phyloP scores from a whole-genome alignment of 2,797 vertebrate genomes.

The Protonibea diacanthus region DNA sequence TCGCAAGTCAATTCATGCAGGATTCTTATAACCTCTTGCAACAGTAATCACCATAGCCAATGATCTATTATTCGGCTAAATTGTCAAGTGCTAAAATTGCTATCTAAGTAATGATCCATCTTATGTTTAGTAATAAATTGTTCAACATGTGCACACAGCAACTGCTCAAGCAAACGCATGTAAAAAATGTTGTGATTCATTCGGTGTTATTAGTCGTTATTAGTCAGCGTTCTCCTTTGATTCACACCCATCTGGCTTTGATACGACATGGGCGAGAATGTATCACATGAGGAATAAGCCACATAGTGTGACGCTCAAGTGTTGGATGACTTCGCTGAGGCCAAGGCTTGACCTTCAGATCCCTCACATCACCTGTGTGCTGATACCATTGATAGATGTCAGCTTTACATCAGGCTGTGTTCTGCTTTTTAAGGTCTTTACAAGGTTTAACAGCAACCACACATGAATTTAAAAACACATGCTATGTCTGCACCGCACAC shows the following conservation, averaged over 20 bases:
- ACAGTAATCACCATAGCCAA: neutral
- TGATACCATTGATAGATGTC: slow-evolving; percentile 31
- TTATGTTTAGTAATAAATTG: slow-evolving; percentile 3
- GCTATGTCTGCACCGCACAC: slow-evolving; percentile 1
- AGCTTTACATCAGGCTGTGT: slow-evolving; percentile 51
- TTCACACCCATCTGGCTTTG: slow-evolving; percentile 77
- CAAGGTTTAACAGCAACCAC: slow-evolving; percentile 51
- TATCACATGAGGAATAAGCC: slow-evolving; percentile 68
- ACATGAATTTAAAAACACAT: slow-evolving; percentile 14
- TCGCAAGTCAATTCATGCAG: neutral
- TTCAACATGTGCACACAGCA: slow-evolving; percentile 18
- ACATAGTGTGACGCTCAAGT: slow-evolving; percentile 32
- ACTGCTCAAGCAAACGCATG: slow-evolving; percentile 19
- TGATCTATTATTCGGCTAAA: neutral
- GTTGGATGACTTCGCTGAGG: slow-evolving; percentile 39
- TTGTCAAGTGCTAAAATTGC: neutral
- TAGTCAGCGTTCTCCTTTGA: slow-evolving; percentile 77
- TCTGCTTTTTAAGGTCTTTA: slow-evolving; percentile 60
- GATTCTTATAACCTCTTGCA: neutral
- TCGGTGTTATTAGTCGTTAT: slow-evolving; percentile 73
- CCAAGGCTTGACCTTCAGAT: slow-evolving; percentile 54
- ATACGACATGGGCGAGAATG: slow-evolving; percentile 54
- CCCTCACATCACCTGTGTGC: slow-evolving; percentile 41
- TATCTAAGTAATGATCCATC: neutral
- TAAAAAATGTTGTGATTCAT: slow-evolving; percentile 76